phyloP scores from a whole-genome alignment of 2,113 vertebrate species.

The Hyaena hyaena region DNA sequence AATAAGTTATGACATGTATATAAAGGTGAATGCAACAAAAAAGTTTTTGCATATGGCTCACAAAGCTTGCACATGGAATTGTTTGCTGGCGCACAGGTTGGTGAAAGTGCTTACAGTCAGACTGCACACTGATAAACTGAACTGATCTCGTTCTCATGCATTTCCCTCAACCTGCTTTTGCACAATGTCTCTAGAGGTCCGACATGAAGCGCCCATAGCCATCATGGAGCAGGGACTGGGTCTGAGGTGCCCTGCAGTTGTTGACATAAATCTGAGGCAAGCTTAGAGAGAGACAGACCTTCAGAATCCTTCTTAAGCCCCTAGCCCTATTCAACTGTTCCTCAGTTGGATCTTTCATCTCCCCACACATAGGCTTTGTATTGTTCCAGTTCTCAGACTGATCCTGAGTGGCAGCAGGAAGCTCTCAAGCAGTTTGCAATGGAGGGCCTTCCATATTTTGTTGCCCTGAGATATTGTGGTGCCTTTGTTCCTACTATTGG shows the following conservation, averaged over 20 bases:
- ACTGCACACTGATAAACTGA: background rate
- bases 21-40: background rate
- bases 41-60: background rate
- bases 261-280: background rate
- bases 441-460: background rate
- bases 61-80: background rate
- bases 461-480: background rate
- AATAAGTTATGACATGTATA: background rate
- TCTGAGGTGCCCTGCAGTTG: background rate
- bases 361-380: background rate
- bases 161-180: background rate
- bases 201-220: background rate
- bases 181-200: background rate
- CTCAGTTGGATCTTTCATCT: background rate
- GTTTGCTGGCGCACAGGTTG: too few species aligned
- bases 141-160: background rate
- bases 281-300: accelerated
- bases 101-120: background rate
- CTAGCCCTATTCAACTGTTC: too few species aligned
- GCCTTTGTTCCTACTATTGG: too few species aligned
- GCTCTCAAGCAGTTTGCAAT: background rate
- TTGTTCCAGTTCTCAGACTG: background rate
- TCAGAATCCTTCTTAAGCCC: background rate
- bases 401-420: background rate
- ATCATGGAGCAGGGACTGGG: accelerated